A percentile compares a stretch with the other conserved stretches of the same genome.
Evolutionary conservation across 1,140 invertebrate species (phyloP).

Genomic region (Nasonia vitripennis): DNA sequence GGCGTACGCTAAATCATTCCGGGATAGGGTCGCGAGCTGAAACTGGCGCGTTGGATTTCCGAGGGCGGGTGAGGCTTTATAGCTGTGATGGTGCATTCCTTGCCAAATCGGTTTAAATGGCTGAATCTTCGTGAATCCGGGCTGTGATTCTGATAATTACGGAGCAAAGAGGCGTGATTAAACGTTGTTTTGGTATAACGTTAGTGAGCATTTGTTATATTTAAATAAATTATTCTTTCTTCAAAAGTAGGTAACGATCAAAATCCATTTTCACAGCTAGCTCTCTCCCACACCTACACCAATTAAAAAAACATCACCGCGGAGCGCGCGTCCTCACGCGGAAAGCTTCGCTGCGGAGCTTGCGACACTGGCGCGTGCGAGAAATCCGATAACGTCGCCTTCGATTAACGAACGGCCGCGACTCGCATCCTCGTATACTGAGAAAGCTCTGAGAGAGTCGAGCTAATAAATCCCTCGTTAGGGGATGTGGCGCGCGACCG

Average conservation of each 20-base stretch:
- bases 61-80: neutral
- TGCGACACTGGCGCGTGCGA: neutral
- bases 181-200: no score
- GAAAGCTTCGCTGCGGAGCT: neutral
- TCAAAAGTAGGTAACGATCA: no score
- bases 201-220: no score
- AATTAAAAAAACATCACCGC: neutral
- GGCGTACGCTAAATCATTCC: neutral
- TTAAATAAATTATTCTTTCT: no score
- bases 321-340: neutral
- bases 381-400: slow-evolving; percentile 34
- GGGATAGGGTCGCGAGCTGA: neutral
- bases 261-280: no score
- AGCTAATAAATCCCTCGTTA: slow-evolving; percentile 4
- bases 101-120: neutral
- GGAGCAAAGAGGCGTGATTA: no score
- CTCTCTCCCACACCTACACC: neutral
- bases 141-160: neutral
- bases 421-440: neutral
- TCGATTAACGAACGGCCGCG: slow-evolving; percentile 26
- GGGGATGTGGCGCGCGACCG: neutral
- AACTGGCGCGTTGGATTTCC: neutral
- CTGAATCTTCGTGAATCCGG: neutral
- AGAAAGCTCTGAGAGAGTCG: neutral
- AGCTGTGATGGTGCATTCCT: neutral